Evolutionary conservation across 2,113 vertebrate species (phyloP), one percentile per base, ranked within the genome.

Genomic region (Geococcyx californianus): DNA sequence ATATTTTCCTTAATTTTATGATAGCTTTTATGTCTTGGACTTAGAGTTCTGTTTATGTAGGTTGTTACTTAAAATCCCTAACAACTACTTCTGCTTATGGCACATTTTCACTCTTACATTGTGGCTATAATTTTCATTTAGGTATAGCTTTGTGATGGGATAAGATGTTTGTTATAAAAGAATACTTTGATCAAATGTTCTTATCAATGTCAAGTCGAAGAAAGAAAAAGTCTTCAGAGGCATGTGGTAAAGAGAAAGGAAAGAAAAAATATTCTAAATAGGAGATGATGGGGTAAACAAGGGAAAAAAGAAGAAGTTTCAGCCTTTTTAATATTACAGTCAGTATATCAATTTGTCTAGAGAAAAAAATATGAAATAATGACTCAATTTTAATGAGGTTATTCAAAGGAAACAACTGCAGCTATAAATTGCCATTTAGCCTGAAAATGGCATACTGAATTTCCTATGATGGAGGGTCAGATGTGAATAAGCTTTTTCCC

Each of bases 391-490:
- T 97, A 96, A 96, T 93, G 62, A 89, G 28, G 36, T 94, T 96
- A 87, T 87, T 96, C 56, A 97, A 96, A 95, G 76, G 90, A 88
- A 97, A 92, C 36, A 90, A 23, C 45, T 96, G 72, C 58, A 95
- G 52, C n/a, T 77, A 51, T n/a, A 91, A 88, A 91, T 84, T 94
- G 26, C 3, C 40, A 44, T 89, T 95, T 95, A 96, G 44, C 7
- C 44, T 85, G 81, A 94, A 95, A 97, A 90, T 58, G 3, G 33
- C 33, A 84, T 83, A 67, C 34, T 64, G 24, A 60, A 75, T 91
- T 87, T 89, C n/a, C 36, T 80, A 76, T 73, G 17, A 84, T 94
- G 24, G 18, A 81, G 28, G 17, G 36, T 89, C 59, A 92, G 31
- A 36, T 76, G 72, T 36, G 24, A 93, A 93, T 78, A 91, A 75